Base-by-base conservation (phyloP, 1,140 invertebrate genomes). In the Elysia chlorotica region DNA sequence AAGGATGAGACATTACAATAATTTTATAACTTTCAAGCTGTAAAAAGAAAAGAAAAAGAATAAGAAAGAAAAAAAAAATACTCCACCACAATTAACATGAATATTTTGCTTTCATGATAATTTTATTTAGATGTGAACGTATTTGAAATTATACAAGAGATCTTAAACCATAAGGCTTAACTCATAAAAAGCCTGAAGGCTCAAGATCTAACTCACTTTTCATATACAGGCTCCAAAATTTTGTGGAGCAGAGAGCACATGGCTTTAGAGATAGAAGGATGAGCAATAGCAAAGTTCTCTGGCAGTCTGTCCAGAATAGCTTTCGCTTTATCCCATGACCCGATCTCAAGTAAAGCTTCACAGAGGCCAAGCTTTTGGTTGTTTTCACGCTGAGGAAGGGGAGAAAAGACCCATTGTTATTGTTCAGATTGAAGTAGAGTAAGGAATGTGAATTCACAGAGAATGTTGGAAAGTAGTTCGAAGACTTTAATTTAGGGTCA, bases 321-420 rank as follows among this genome's bases (percentile, higher is more conserved):
- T 68, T 92, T 89, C 10, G 94, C 95, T 81, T 93, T 93, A 17
- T 92, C 90, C 96, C 96, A 99, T 78, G 95, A 94, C 25, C 95
- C 96, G 75, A 98, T 91, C 78, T 92, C 91, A 3, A 99, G 84
- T 3, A 99, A 85, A 1, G 95, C 95, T 85, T 97, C 94, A 83
- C 94, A 93, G 4, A 99, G 88, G 48, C 95, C 93, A 79, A 99
- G 91, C 86, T 99, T 99, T 87, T 99, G 97, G 89, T 99, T 99
- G 48, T 78, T 84, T 66, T 67, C 82, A 78, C 71, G 87, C 90
- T 82, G 90, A 68, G 41, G 41, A n/a, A 48, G 41, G 41, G 41
- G 41, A n/a, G 41, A 48, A n/a, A 59, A 38, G 56, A 31, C 53
- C 56, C 19, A 25, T 48, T n/a, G n/a, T n/a, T n/a, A n/a, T n/a